These are phyloP conservation scores for Corvus hawaiiensis DNA, from an alignment of 2,113 vertebrate species.

Conservation along the genomic window DNA sequence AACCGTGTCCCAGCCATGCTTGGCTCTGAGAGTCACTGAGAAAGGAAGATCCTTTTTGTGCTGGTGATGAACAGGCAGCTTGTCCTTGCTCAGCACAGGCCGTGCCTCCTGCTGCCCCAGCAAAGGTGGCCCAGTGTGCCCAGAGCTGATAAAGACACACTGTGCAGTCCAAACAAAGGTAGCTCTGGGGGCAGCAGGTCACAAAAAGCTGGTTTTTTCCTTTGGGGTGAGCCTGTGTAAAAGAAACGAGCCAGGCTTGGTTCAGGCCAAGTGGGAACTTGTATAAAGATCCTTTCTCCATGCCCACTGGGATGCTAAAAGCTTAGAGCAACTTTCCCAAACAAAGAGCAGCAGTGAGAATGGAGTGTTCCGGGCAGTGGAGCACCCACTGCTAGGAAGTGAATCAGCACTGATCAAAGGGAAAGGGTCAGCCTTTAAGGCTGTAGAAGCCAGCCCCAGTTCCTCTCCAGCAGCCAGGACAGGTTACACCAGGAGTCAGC, in stretches of 20 bases:
- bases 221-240: background rate
- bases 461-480: background rate
- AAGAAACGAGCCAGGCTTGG: background rate
- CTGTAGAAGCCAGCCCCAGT: background rate
- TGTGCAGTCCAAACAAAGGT: background rate
- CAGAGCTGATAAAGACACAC: background rate
- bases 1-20: background rate
- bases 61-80: background rate
- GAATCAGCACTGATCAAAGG: background rate
- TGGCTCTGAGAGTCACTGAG: background rate
- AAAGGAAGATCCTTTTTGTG: background rate
- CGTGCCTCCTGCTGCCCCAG: background rate
- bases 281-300: slow-evolving; percentile 18
- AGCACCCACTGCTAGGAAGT: background rate
- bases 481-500: background rate
- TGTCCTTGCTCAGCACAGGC: background rate
- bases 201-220: background rate
- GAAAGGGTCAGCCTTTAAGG: background rate
- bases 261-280: background rate
- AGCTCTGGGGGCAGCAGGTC: background rate
- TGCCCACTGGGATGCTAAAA: background rate
- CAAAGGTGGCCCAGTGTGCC: background rate
- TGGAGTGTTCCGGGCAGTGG: background rate
- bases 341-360: background rate
- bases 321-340: background rate